Evolutionary conservation across 2,797 vertebrate genomes (phyloP).

Genomic region (Eulemur mongoz): DNA sequence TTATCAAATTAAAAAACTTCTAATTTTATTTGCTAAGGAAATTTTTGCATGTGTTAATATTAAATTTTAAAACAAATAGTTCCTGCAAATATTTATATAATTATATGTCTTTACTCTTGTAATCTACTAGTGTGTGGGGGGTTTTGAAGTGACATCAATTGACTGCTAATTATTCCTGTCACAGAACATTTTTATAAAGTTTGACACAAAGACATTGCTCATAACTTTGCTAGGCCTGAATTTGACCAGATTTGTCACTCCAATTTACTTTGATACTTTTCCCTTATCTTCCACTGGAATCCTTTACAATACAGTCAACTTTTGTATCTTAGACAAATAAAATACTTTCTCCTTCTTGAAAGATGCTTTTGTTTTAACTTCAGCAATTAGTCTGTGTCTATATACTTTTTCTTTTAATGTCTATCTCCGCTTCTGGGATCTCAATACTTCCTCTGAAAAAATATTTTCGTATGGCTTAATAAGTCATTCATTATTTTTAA

Average conservation of each 20-base stretch:
- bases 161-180: not conserved
- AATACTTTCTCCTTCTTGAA: not conserved
- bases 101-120: not conserved
- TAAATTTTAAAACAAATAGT: not conserved
- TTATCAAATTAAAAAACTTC: not conserved
- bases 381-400: not conserved
- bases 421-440: not conserved
- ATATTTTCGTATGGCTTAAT: no score
- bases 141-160: not conserved
- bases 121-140: no score
- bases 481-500: no score
- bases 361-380: not conserved
- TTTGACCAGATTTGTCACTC: no score
- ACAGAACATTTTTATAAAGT: not conserved
- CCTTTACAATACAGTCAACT: not conserved
- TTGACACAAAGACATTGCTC: no score
- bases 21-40: not conserved
- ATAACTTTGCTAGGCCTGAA: not conserved
- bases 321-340: not conserved
- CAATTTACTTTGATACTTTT: not conserved
- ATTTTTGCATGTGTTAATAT: not conserved
- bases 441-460: not conserved
- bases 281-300: not conserved
- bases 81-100: not conserved
- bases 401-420: not conserved